Percentiles rank a stretch among this genome's conserved stretches.
Evolutionary conservation across 2,888 invertebrate genomes (phyloP).

Genomic region (Dryadula phaetusa): DNA sequence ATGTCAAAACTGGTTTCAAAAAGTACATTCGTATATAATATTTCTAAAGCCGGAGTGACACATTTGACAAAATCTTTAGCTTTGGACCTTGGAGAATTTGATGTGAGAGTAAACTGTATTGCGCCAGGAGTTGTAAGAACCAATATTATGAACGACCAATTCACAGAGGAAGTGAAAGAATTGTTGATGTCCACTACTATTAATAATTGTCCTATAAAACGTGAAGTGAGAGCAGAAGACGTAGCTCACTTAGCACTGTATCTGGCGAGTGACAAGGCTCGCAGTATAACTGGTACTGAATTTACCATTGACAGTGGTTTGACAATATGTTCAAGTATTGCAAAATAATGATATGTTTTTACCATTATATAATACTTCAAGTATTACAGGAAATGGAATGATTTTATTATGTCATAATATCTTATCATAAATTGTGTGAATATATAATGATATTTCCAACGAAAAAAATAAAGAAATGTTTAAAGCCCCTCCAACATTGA

Average conservation of each 20-base stretch:
- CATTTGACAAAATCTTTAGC: conserved; percentile 90
- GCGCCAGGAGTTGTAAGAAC: conserved; percentile 87
- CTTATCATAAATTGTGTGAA: no score
- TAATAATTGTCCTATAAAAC: conserved; percentile 37
- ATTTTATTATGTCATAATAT: no score
- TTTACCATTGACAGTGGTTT: conserved; percentile 37
- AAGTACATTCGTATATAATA: conserved; percentile 74
- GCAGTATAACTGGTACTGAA: conserved; percentile 56
- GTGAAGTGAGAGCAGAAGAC: conserved; percentile 52
- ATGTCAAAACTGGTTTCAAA: conserved; percentile 31
- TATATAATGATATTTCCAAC: no score
- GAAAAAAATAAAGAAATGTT: no score
- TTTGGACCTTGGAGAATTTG: conserved; percentile 83
- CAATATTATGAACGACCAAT: conserved; percentile 47
- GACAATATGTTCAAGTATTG: conserved; percentile 5
- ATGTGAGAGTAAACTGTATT: conserved; percentile 88
- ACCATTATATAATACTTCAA: background rate
- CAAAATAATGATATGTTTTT: no score
- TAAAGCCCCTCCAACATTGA: no score
- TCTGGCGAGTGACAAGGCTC: conserved; percentile 60
- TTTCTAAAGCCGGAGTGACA: conserved; percentile 89
- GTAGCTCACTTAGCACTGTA: conserved; percentile 55
- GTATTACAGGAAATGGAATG: no score
- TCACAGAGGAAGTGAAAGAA: background rate
- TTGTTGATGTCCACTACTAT: background rate